Evolutionary conservation across 2,797 vertebrate species (phyloP).

Genomic region (Streptopelia turtur): DNA sequence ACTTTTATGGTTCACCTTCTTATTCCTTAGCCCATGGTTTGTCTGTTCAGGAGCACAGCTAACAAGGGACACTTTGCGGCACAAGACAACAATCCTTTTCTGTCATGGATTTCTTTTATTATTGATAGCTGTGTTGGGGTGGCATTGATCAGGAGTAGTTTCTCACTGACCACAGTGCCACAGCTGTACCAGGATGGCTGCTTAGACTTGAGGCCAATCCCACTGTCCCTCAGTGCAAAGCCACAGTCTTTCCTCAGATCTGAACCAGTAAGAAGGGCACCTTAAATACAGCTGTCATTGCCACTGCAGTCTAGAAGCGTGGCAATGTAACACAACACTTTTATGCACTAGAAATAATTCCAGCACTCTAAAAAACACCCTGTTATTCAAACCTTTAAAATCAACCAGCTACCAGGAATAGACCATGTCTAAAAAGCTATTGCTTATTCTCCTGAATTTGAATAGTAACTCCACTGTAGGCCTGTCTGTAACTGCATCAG

Average conservation of each 20-base stretch:
- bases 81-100: slow-evolving; percentile 3
- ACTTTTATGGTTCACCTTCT: not conserved
- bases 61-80: slow-evolving; percentile 17
- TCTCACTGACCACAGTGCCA: not conserved
- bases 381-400: not conserved
- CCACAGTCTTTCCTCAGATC: not conserved
- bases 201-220: not conserved
- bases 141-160: slow-evolving; percentile 4
- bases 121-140: not conserved
- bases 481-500: not conserved
- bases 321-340: not conserved
- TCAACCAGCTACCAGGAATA: slow-evolving; percentile 21
- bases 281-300: not conserved
- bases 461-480: not conserved
- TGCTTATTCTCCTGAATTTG: not conserved
- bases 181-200: not conserved
- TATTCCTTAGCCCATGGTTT: slow-evolving; percentile 14
- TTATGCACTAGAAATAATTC: not conserved
- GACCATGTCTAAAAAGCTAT: not conserved
- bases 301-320: not conserved
- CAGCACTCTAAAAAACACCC: not conserved
- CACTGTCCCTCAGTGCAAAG: slow-evolving; percentile 3
- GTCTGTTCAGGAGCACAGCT: slow-evolving; percentile 16
- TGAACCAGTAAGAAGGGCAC: slow-evolving; percentile 19
- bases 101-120: slow-evolving; percentile 15